Conservation (phyloP, 2,888 invertebrate species). For the Hypercompe scribonia region DNA sequence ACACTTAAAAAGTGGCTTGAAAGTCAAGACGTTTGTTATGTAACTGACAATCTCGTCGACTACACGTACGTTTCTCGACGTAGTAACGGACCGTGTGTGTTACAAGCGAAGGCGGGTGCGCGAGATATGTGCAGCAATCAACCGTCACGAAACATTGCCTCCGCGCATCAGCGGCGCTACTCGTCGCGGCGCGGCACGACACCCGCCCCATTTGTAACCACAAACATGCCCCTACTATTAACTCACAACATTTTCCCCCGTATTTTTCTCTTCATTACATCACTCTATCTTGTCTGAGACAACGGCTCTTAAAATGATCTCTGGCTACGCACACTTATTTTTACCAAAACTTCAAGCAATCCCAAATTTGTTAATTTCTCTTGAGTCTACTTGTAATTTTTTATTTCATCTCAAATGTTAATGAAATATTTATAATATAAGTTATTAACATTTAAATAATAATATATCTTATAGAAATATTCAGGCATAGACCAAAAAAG, state of each 20-base stretch:
- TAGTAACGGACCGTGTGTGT: slow-evolving; percentile 36
- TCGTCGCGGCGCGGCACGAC: slow-evolving; percentile 26
- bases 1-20: too few relatives aligned
- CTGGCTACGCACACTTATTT: slow-evolving; percentile 42
- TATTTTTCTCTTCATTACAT: slow-evolving; percentile 68
- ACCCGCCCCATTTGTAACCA: slow-evolving; percentile 60
- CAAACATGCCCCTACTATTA: slow-evolving; percentile 60
- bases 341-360: slow-evolving; percentile 20
- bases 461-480: too few relatives aligned
- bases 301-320: slow-evolving; percentile 46
- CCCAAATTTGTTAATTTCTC: slow-evolving; percentile 2
- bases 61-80: not conserved
- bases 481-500: too few relatives aligned
- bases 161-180: slow-evolving; percentile 27
- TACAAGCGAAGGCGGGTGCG: slow-evolving; percentile 26
- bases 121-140: slow-evolving; percentile 69
- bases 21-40: too few relatives aligned
- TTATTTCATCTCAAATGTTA: too few relatives aligned
- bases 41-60: too few relatives aligned
- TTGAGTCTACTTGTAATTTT: not conserved
- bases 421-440: too few relatives aligned
- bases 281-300: slow-evolving; percentile 58
- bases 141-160: slow-evolving; percentile 50
- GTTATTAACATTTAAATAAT: too few relatives aligned
- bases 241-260: slow-evolving; percentile 64